Conservation (phyloP, 2,797 vertebrate species). For the Platalea minor region DNA sequence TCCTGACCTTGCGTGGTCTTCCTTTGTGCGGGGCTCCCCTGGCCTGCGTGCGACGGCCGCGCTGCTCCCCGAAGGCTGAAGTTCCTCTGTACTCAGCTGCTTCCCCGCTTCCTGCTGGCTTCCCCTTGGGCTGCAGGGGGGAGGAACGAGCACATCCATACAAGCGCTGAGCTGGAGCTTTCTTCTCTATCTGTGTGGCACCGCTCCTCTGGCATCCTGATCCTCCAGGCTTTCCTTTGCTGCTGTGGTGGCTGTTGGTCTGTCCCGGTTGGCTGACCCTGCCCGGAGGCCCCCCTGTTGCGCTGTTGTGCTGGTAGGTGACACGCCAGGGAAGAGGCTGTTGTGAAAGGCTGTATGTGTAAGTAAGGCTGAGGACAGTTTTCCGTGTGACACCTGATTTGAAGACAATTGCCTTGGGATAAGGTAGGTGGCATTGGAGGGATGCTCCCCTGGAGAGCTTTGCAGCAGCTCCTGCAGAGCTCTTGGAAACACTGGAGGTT, state of each 20-base stretch:
- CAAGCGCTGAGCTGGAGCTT: background rate
- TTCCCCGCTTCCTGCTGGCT: background rate
- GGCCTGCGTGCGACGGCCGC: fast-evolving
- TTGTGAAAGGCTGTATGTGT: fast-evolving
- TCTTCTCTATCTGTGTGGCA: background rate
- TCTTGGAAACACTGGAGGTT: background rate
- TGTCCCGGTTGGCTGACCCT: background rate
- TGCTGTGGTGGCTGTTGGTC: background rate
- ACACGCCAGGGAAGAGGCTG: background rate
- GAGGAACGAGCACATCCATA: background rate
- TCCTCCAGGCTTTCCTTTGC: background rate
- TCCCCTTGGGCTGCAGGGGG: background rate
- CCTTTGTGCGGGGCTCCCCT: background rate
- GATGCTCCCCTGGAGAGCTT: background rate
- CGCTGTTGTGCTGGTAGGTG: background rate
- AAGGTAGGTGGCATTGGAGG: background rate
- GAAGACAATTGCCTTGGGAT: background rate
- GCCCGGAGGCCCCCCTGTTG: fast-evolving
- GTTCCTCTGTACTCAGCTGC: background rate
- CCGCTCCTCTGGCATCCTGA: background rate
- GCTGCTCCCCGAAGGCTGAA: background rate
- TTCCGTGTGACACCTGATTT: background rate
- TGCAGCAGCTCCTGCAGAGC: background rate
- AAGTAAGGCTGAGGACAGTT: background rate
- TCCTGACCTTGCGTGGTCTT: background rate